Conservation (phyloP, 2,797 vertebrate genomes). For the Peromyscus eremicus region DNA sequence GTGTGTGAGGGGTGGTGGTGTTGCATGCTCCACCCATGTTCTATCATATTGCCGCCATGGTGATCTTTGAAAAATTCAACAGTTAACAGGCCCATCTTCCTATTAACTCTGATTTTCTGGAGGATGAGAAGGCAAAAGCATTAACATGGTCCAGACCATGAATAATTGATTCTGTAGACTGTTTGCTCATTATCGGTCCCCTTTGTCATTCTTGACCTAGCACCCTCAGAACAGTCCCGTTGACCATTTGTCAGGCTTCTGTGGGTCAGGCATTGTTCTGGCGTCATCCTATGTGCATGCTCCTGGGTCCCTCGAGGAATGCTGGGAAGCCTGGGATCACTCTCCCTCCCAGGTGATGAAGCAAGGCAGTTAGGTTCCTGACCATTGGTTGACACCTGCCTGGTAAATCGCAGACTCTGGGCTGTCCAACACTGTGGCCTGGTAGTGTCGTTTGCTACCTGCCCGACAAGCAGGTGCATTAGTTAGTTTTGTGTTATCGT, state of each 20-base stretch:
- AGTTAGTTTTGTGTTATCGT: not conserved
- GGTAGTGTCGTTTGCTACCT: not conserved
- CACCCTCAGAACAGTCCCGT: not conserved
- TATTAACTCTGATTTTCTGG: not conserved
- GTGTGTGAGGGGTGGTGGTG: fast-evolving
- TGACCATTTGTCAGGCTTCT: not conserved
- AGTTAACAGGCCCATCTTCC: not conserved
- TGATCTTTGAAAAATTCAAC: not conserved
- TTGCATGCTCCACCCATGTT: not conserved
- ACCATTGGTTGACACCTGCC: not conserved
- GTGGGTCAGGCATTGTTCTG: not conserved
- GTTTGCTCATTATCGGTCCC: not conserved
- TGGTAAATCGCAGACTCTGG: not conserved
- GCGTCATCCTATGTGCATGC: too few species aligned
- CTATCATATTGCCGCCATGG: not conserved
- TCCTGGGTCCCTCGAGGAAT: not conserved
- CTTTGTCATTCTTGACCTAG: not conserved
- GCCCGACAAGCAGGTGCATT: not conserved
- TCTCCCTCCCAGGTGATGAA: not conserved
- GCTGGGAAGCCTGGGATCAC: not conserved
- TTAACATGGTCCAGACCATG: not conserved
- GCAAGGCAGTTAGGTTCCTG: not conserved
- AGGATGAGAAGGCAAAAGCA: not conserved
- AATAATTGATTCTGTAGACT: not conserved
- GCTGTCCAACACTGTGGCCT: not conserved